These are phyloP conservation scores for Microcebus ravelobensis DNA, from an alignment of 2,113 vertebrate genomes.

Conservation along the genomic window DNA sequence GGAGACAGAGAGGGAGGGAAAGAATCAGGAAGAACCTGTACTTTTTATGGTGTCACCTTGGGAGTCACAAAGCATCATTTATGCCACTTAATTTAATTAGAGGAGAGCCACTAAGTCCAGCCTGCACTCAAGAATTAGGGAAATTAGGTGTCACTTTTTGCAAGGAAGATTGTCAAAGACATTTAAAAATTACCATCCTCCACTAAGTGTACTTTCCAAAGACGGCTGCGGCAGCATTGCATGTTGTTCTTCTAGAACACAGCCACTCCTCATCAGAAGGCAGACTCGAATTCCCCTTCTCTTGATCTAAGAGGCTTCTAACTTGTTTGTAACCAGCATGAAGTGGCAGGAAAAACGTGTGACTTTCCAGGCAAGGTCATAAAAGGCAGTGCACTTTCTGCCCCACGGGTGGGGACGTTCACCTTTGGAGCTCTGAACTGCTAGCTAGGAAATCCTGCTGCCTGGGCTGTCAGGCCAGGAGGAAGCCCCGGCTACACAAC, in stretches of 20 bases:
- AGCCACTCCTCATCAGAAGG: too few species aligned
- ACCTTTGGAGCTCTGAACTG: neutral
- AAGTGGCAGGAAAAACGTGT: fast-evolving
- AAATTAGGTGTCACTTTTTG: neutral
- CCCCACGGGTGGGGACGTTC: neutral
- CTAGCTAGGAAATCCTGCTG: neutral
- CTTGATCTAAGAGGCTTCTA: neutral
- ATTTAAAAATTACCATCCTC: neutral
- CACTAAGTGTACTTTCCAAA: neutral
- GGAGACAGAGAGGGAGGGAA: fast-evolving
- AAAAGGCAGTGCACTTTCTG: neutral
- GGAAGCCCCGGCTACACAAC: fast-evolving
- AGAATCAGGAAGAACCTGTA: neutral
- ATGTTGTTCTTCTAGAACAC: neutral
- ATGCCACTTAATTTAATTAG: neutral
- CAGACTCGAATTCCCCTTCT: neutral
- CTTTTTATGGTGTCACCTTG: neutral
- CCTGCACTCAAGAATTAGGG: too few species aligned
- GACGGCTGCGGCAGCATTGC: too few species aligned
- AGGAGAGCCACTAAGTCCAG: neutral
- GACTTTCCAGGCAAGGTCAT: neutral
- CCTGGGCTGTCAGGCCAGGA: too few species aligned
- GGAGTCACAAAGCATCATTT: neutral
- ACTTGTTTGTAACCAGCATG: neutral
- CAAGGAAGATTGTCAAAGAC: neutral